These are phyloP conservation scores for Corydoras sp. DNA, from an alignment of 2,113 vertebrate species.

Conservation along the genomic window DNA sequence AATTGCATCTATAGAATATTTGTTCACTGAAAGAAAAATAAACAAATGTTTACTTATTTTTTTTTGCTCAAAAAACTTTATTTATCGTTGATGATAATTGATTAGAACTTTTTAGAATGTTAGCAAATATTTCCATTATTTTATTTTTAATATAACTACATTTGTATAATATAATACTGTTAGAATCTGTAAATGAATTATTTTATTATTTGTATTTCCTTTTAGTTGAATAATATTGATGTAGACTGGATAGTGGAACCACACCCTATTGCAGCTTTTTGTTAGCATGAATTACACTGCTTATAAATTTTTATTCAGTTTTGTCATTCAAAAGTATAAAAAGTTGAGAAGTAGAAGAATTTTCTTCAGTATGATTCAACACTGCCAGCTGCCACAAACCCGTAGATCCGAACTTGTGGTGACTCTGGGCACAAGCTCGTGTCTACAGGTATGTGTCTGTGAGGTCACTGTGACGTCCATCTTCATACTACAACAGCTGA, in stretches of 20 bases:
- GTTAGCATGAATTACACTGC: not conserved
- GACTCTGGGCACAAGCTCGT: conserved; percentile 90
- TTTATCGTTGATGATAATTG: too few species aligned
- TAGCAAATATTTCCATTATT: too few species aligned
- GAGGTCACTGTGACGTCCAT: conserved; percentile 59
- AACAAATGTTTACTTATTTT: too few species aligned
- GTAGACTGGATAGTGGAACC: not conserved
- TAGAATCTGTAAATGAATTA: too few species aligned
- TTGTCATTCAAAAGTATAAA: not conserved
- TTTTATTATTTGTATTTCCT: too few species aligned
- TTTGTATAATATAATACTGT: too few species aligned
- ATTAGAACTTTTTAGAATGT: too few species aligned
- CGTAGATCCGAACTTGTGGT: conserved; percentile 99
- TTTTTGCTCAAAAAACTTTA: too few species aligned
- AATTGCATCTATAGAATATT: too few species aligned
- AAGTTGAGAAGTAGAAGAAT: conserved; percentile 6
- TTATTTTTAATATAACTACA: too few species aligned
- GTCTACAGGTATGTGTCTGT: conserved; percentile 97
- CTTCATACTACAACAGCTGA: conserved; percentile 1
- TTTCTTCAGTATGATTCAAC: not conserved
- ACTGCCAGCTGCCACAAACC: conserved; percentile 91
- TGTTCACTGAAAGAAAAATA: too few species aligned
- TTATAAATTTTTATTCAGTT: not conserved
- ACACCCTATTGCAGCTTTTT: conserved; percentile 7
- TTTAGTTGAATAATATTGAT: too few species aligned